Evolutionary conservation across 2,113 vertebrate genomes (phyloP).

Genomic region (Archocentrus centrarchus): DNA sequence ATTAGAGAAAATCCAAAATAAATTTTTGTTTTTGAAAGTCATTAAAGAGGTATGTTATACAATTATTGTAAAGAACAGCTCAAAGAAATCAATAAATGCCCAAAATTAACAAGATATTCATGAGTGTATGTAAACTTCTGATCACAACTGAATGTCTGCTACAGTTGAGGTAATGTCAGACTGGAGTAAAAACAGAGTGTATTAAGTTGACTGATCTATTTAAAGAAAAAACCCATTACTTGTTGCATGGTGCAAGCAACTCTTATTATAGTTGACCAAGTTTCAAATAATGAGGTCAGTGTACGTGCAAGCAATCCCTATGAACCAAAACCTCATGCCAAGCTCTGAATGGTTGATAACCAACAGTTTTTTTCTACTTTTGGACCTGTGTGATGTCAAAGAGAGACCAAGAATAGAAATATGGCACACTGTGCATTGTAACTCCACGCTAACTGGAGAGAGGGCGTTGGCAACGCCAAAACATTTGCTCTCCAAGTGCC

Average conservation of each 20-base stretch:
- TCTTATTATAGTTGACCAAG: neutral
- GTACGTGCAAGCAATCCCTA: neutral
- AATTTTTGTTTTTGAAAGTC: neutral
- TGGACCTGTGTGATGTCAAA: neutral
- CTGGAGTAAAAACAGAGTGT: neutral
- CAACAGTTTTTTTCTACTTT: neutral
- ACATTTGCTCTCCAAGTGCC: neutral
- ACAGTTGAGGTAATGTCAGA: neutral
- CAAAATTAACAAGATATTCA: neutral
- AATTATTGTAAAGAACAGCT: neutral
- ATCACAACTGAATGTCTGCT: neutral
- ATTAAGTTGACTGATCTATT: neutral
- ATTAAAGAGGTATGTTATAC: neutral
- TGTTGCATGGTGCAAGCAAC: neutral
- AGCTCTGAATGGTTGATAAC: neutral
- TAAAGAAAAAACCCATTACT: neutral
- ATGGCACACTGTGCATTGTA: neutral
- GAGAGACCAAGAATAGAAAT: neutral
- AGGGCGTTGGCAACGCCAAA: neutral
- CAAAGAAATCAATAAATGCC: neutral
- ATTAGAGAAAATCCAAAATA: neutral
- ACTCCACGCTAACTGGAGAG: neutral
- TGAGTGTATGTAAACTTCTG: neutral
- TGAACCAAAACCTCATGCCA: neutral
- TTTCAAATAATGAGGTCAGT: conserved; percentile 7